Evolutionary conservation across 2,113 vertebrate species (phyloP).

Genomic region (Xiphophorus couchianus): DNA sequence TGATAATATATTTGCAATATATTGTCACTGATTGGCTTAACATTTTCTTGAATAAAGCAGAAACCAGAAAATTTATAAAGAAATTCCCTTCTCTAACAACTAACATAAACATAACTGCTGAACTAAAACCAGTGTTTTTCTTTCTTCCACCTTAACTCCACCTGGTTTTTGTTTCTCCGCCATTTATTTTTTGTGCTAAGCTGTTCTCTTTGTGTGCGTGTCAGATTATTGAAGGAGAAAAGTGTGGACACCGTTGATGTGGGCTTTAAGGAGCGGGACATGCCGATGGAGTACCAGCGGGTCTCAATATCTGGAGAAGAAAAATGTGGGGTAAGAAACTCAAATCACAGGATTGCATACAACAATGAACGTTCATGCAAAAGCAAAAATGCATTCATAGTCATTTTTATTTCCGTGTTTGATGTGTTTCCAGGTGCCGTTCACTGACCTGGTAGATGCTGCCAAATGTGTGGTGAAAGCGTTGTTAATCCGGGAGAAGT

Average conservation of each 20-base stretch:
- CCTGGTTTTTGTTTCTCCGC: neutral
- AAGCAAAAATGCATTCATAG: neutral
- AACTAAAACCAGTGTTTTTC: neutral
- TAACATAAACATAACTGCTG: neutral
- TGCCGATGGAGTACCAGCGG: slow-evolving; percentile 87
- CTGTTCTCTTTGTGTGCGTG: neutral
- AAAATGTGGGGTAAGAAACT: slow-evolving; percentile 90
- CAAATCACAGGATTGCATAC: neutral
- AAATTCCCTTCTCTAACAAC: neutral
- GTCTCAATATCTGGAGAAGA: slow-evolving; percentile 96
- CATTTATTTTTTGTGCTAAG: neutral
- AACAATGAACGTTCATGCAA: neutral
- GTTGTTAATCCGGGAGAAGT: slow-evolving; percentile 93
- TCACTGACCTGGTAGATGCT: slow-evolving; percentile 92
- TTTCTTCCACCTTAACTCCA: neutral
- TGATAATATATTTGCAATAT: neutral
- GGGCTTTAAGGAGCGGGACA: slow-evolving; percentile 79
- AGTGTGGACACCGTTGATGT: slow-evolving; percentile 81
- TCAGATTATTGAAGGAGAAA: slow-evolving; percentile 84
- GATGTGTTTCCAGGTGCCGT: slow-evolving; percentile 85
- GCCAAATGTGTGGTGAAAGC: slow-evolving; percentile 96
- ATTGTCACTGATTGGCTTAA: neutral
- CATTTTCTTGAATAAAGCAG: neutral
- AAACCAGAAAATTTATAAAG: neutral
- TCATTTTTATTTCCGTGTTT: neutral